phyloP scores from a whole-genome alignment of 2,113 vertebrate genomes.

The Grallaria varia region DNA sequence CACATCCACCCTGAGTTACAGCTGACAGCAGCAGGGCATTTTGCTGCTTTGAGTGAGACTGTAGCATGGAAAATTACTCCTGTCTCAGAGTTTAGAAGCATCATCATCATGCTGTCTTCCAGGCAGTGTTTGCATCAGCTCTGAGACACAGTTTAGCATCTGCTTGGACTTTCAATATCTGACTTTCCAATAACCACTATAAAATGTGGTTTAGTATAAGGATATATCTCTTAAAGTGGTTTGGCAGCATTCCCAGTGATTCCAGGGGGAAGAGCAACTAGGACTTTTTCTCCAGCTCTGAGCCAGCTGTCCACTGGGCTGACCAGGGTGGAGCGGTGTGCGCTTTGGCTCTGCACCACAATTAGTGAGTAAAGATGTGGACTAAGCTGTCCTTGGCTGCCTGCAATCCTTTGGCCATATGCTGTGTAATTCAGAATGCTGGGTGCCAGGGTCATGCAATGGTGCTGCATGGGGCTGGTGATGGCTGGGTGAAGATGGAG shows the following conservation, averaged over 20 bases:
- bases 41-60: neutral
- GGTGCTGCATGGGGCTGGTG: neutral
- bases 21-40: neutral
- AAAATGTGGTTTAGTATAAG: neutral
- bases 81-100: neutral
- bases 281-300: neutral
- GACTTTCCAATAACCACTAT: constrained; percentile 6
- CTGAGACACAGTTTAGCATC: neutral
- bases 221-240: neutral
- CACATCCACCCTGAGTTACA: fast-evolving
- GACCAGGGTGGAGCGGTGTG: neutral
- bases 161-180: neutral
- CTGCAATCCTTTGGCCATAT: neutral
- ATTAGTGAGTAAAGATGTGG: neutral
- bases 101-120: neutral
- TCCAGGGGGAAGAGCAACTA: neutral
- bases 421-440: fast-evolving
- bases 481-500: neutral
- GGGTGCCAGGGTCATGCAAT: neutral
- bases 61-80: neutral
- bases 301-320: neutral
- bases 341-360: neutral
- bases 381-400: neutral
- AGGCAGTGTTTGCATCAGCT: neutral
- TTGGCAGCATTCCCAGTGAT: constrained; percentile 16